A percentile compares a stretch with the other conserved stretches of the same genome.
phyloP scores from a whole-genome alignment of 2,797 vertebrate genomes.

The Hippoglossus hippoglossus region DNA sequence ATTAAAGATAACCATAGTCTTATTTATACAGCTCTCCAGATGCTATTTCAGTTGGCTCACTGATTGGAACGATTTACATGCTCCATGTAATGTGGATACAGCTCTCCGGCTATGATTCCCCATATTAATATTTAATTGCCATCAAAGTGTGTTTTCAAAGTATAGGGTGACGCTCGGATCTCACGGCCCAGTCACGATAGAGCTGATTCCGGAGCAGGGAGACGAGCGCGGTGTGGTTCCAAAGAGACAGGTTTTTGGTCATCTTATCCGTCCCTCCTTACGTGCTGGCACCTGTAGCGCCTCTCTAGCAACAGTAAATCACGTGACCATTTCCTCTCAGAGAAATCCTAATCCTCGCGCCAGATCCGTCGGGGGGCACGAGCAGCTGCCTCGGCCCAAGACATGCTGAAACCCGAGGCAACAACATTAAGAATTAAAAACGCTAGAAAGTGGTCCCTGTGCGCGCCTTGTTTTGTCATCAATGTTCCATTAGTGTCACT shows the following conservation, averaged over 20 bases:
- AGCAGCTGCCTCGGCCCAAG: constrained; percentile 73
- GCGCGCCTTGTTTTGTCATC: constrained; percentile 88
- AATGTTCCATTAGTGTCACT: constrained; percentile 89
- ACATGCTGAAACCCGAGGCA: constrained; percentile 85
- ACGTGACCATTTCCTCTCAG: constrained; percentile 86
- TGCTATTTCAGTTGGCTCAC: constrained; percentile 82
- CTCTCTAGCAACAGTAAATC: constrained; percentile 88
- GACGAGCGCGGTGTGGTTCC: constrained; percentile 69
- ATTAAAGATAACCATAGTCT: constrained; percentile 71
- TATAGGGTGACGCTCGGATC: constrained; percentile 81
- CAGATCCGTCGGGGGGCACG: constrained; percentile 71
- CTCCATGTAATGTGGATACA: constrained; percentile 81
- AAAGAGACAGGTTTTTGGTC: constrained; percentile 75
- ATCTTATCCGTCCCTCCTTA: constrained; percentile 80
- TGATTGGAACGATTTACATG: constrained; percentile 81
- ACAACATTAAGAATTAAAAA: constrained; percentile 86
- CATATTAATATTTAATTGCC: constrained; percentile 83
- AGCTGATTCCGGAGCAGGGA: constrained; percentile 70
- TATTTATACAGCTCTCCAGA: constrained; percentile 77
- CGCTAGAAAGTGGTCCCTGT: constrained; percentile 84
- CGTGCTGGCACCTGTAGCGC: constrained; percentile 81
- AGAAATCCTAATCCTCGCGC: constrained; percentile 82
- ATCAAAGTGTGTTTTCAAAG: constrained; percentile 77
- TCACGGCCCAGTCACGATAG: constrained; percentile 72
- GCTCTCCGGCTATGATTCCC: constrained; percentile 82